phyloP scores from a whole-genome alignment of 2,888 invertebrate species.

The Ceramica pisi region DNA sequence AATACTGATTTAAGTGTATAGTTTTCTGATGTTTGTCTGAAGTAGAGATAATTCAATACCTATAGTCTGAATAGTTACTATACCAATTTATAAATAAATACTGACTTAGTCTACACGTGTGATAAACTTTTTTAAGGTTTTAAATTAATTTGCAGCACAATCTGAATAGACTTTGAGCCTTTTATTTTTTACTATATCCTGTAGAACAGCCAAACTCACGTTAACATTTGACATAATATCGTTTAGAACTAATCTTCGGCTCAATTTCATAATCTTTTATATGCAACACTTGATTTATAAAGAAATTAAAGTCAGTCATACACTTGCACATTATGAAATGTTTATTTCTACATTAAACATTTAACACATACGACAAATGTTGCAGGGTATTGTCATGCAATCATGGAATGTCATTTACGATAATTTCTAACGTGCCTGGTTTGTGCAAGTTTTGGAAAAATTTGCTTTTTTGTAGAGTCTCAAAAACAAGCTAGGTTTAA shows the following conservation, averaged over 20 bases:
- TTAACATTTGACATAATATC: constrained; percentile 55
- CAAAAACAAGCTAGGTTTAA: constrained; percentile 45
- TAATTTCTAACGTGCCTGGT: constrained; percentile 54
- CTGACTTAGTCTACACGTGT: constrained; percentile 25
- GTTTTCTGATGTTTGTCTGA: not conserved
- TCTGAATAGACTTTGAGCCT: constrained; percentile 10
- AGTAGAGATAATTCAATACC: constrained; percentile 20
- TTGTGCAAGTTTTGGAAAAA: constrained; percentile 53
- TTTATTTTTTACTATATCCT: constrained; percentile 41
- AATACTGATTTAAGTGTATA: constrained; percentile 23
- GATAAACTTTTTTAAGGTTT: constrained; percentile 3
- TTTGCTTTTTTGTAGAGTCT: constrained; percentile 48
- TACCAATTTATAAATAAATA: constrained; percentile 6
- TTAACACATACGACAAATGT: constrained; percentile 62
- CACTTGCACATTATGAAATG: constrained; percentile 46
- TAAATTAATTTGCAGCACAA: not conserved
- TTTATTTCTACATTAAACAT: constrained; percentile 54
- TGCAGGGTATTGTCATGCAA: constrained; percentile 80
- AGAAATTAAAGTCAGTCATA: constrained; percentile 31
- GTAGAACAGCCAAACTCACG: constrained; percentile 16
- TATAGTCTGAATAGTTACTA: constrained; percentile 41
- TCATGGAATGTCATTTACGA: constrained; percentile 67
- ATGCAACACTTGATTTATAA: constrained; percentile 44
- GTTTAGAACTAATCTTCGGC: constrained; percentile 64
- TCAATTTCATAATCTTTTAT: constrained; percentile 65